Base-by-base conservation (phyloP, 2,888 invertebrate species). In the Pyrocoelia pectoralis region DNA sequence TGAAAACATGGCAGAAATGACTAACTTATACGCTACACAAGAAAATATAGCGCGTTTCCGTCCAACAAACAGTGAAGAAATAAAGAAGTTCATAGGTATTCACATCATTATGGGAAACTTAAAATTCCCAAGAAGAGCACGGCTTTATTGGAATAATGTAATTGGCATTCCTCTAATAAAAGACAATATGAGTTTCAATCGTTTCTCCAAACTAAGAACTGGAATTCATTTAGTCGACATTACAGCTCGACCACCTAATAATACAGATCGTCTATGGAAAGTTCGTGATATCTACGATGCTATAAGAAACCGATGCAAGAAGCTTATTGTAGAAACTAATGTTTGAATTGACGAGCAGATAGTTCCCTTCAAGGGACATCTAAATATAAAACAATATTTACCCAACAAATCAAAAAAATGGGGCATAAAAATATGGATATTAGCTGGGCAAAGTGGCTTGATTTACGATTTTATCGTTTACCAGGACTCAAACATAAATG, bases 401-500 rank as follows among this genome's bases (percentile, higher is more conserved):
- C 2, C n/a, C 1, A 55, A 55, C n/a, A 55, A 55, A 28, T 28
- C 46, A 12, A 55, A 55, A 28, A 55, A 55, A 17, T 55, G 28
- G 46, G 46, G 55, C 4, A 55, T 55, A 24, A 46, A 46, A 29
- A 29, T 43, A 14, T 55, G 10, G 8, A 17, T 52, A 8, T 33
- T 52, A 2, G 38, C 52, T 18, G 52, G 52, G 6, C 29, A 52
- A 38, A 52, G 12, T 33, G 33, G 33, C 2, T 12, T 15, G 4
- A 10, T 43, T 28, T 55, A 43, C 33, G 29, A 56, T 38, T 33
- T 61, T 1, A 8, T 24, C 24, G 8, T 24, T 24, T 24, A 24
- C 24, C 77, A 78, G 18, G 79, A 75, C 72, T 82, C 83, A 76
- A 13, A 54, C 4, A 9, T 19, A 17, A 54, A 54, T 18, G 13